Evolutionary conservation across 2,797 vertebrate genomes (phyloP).

Genomic region (Chloroceryle amazona): DNA sequence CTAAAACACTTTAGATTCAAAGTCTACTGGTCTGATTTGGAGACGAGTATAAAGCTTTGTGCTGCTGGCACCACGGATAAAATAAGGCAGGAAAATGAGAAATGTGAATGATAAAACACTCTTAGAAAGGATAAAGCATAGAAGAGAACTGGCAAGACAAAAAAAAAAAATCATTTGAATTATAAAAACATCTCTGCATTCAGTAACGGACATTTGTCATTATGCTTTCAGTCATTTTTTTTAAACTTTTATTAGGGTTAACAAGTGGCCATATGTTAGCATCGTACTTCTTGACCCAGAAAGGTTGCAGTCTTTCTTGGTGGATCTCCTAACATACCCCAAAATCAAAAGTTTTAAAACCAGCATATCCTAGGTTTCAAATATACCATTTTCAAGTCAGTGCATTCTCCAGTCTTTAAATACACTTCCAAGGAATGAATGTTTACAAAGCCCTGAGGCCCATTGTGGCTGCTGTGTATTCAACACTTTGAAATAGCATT

Average conservation of each 20-base stretch:
- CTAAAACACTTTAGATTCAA: neutral
- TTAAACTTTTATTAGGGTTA: neutral
- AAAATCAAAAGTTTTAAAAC: neutral
- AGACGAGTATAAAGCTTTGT: neutral
- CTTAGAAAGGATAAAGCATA: neutral
- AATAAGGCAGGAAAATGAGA: neutral
- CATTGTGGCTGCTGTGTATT: neutral
- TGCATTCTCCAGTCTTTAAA: neutral
- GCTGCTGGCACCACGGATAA: neutral
- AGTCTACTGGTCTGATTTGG: neutral
- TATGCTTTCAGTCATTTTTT: neutral
- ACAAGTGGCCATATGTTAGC: neutral
- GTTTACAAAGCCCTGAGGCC: neutral
- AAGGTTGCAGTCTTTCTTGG: neutral
- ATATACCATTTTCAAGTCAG: neutral
- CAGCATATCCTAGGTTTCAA: neutral
- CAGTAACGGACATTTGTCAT: neutral
- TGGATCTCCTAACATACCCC: neutral
- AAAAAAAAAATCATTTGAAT: neutral
- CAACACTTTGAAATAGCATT: neutral
- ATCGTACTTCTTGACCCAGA: fast-evolving
- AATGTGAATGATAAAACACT: neutral
- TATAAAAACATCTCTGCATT: neutral
- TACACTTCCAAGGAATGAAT: neutral
- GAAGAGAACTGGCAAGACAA: neutral